Percentiles rank a stretch among this genome's conserved stretches.
phyloP scores from a whole-genome alignment of 1,140 invertebrate genomes.

The Hydropsyche tenuis region DNA sequence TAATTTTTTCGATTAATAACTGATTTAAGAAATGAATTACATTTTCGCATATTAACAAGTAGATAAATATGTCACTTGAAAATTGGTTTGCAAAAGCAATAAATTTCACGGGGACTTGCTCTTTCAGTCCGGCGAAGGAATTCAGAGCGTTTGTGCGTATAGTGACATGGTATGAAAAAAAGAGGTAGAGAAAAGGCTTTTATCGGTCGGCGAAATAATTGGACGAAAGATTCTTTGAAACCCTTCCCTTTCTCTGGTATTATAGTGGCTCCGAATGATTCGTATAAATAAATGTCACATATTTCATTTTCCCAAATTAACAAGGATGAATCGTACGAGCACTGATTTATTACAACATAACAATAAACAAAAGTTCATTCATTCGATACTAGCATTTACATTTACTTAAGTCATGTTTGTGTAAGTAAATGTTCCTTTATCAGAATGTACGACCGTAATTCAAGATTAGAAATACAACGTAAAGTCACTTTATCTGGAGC shows the following conservation, averaged over 20 bases:
- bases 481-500: conserved; percentile 6
- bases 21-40: no score
- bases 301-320: background rate
- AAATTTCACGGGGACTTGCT: conserved; percentile 24
- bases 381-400: background rate
- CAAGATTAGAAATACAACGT: conserved; percentile 29
- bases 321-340: background rate
- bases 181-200: conserved; percentile 15
- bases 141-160: conserved; percentile 32
- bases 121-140: conserved; percentile 23
- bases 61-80: conserved; percentile 2
- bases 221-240: conserved; percentile 28
- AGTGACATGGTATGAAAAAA: conserved; percentile 27
- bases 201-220: conserved; percentile 38
- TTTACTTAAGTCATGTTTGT: background rate
- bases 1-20: no score
- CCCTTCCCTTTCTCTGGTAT: background rate
- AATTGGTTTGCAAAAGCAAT: conserved; percentile 26
- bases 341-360: no score
- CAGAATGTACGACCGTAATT: conserved; percentile 14
- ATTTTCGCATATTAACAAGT: background rate
- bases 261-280: background rate
- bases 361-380: background rate
- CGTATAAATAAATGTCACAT: no score
- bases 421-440: conserved; percentile 17